Evolutionary conservation across 2,113 vertebrate genomes (phyloP).

Genomic region (Microtus oregoni): DNA sequence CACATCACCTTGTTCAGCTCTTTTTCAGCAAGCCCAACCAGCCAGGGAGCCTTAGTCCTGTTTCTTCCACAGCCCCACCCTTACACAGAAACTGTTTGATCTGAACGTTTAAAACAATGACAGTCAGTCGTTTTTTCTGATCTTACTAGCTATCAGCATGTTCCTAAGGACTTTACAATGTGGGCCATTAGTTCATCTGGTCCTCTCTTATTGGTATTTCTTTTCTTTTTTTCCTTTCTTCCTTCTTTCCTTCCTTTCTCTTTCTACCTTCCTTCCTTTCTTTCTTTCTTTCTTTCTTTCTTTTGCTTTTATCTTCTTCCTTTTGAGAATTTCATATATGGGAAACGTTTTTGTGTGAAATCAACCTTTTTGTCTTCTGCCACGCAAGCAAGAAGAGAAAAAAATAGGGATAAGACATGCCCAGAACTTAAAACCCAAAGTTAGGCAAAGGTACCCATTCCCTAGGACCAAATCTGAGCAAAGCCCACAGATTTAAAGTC

Average conservation of each 20-base stretch:
- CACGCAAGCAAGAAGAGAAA: neutral
- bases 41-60: neutral
- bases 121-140: neutral
- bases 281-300: too few species aligned
- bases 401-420: neutral
- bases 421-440: conserved; percentile 51
- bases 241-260: neutral
- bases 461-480: conserved; percentile 4
- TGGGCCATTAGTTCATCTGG: conserved; percentile 25
- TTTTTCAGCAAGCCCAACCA: neutral
- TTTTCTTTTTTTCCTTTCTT: neutral
- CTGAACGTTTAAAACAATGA: neutral
- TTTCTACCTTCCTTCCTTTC: too few species aligned
- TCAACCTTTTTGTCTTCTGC: neutral
- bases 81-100: neutral
- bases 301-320: neutral
- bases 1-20: neutral
- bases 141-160: neutral
- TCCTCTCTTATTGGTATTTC: neutral
- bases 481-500: conserved; percentile 33
- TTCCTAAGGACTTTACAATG: neutral
- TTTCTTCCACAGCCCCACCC: neutral
- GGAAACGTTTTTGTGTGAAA: neutral
- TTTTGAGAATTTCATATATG: neutral
- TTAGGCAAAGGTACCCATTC: neutral